Evolutionary conservation across 2,888 invertebrate species (phyloP), one percentile per base, ranked within the genome.

Genomic region (Cyclophora albipunctata): DNA sequence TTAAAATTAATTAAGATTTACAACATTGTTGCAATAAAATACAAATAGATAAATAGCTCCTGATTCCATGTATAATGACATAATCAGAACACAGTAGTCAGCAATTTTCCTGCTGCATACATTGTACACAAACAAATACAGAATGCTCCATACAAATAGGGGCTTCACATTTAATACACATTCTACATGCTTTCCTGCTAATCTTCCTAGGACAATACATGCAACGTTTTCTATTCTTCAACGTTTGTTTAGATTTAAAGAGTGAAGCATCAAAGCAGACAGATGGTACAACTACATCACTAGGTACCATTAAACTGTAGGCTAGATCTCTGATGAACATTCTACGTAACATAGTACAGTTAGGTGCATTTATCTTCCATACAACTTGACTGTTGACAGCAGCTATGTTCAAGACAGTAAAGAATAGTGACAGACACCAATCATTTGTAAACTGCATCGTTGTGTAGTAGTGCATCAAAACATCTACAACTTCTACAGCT

Each of bases 381-480:
- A 87, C 59, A 1, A 87, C 84, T 67, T 89, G 89, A 45, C 88
- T 77, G 60, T 87, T 88, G 0, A 88, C 67, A 0, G 84, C 73
- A 2, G 87, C 85, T 60, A 88, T 79, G 55, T 89, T 87, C 7
- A 88, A 65, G 48, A 88, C 57, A 35, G 80, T 80, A 51, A 82
- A 86, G 58, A 88, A 87, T 52, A 88, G 59, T 3, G 85, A 79
- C 4, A 84, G 55, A 0, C 81, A 78, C 88, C 88, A 89, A 57
- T 82, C 75, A 55, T 86, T 85, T n/a, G 81, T 79, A 51, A 79
- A 71, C 51, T 85, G 82, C 75, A 82, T 75, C 3, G 86, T 83
- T 0, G 86, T 86, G 53, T 88, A 88, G 61, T 84, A 84, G 66
- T 84, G 76, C 78, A 85, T 84, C 5, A 88, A 60, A 5, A 88